A percentile compares a stretch with the other conserved stretches of the same genome.
phyloP scores from a whole-genome alignment of 2,797 vertebrate species.

The Melopsittacus undulatus region DNA sequence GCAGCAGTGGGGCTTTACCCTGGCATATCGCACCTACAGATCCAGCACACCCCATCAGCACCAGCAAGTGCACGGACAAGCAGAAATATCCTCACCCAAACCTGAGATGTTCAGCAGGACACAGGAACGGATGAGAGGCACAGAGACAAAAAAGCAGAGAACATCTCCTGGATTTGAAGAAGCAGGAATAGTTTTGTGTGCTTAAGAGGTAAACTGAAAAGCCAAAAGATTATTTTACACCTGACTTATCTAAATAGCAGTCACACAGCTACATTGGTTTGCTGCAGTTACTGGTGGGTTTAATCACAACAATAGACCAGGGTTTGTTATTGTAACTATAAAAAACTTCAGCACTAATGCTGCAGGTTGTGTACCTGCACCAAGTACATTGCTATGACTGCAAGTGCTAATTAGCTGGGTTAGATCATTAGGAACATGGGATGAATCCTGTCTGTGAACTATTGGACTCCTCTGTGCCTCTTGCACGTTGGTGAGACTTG shows the following conservation, averaged over 20 bases:
- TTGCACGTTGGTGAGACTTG: fast-evolving
- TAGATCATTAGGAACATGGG: fast-evolving
- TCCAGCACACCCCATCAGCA: not conserved
- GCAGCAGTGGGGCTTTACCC: not conserved
- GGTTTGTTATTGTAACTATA: not conserved
- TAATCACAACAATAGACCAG: not conserved
- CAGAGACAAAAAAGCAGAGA: not conserved
- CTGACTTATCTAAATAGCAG: not conserved
- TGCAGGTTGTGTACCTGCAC: not conserved
- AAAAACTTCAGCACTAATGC: not conserved
- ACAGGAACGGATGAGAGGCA: not conserved
- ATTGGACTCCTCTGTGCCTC: fast-evolving
- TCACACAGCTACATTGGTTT: not conserved
- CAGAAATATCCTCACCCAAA: not conserved
- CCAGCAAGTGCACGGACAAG: fast-evolving
- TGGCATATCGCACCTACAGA: fast-evolving
- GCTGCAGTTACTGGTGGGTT: not conserved
- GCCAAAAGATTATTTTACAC: not conserved
- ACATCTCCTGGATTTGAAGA: fast-evolving
- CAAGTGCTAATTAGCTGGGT: fast-evolving
- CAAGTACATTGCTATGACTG: fast-evolving
- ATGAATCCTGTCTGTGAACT: not conserved
- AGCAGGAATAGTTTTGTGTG: not conserved
- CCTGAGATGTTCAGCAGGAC: fast-evolving
- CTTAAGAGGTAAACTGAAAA: not conserved